Conservation (phyloP, 1,140 invertebrate genomes). For the Dreissena polymorpha region DNA sequence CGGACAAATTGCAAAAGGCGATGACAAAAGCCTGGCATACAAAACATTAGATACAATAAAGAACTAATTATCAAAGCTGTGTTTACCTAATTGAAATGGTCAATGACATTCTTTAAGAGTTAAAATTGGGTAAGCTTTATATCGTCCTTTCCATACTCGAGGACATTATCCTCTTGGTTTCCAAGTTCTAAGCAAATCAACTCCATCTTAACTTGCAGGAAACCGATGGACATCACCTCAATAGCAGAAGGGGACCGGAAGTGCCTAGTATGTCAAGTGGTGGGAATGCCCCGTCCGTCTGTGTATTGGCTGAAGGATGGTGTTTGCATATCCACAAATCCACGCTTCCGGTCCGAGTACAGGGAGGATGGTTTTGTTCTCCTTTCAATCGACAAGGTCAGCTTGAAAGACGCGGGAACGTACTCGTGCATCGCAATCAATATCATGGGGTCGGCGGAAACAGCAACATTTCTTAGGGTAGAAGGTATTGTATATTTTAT, state of each 20-base stretch:
- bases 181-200: too few relatives aligned
- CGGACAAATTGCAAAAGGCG: too few relatives aligned
- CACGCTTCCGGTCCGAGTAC: slow-evolving; percentile 69
- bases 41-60: too few relatives aligned
- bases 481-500: slow-evolving; percentile 59
- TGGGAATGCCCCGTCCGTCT: slow-evolving; percentile 71
- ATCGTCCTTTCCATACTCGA: too few relatives aligned
- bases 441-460: slow-evolving; percentile 73
- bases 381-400: slow-evolving; percentile 70
- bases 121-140: too few relatives aligned
- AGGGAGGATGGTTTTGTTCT: slow-evolving; percentile 68
- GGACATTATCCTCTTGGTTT: too few relatives aligned
- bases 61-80: too few relatives aligned
- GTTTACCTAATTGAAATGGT: too few relatives aligned
- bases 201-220: too few relatives aligned
- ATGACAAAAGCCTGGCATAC: too few relatives aligned
- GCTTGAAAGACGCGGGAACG: slow-evolving; percentile 64
- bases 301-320: slow-evolving; percentile 77
- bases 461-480: slow-evolving; percentile 72
- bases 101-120: too few relatives aligned
- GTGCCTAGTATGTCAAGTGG: slow-evolving; percentile 76
- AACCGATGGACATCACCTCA: slow-evolving; percentile 66
- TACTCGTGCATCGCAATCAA: slow-evolving; percentile 75
- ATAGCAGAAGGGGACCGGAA: slow-evolving; percentile 70
- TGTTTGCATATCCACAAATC: slow-evolving; percentile 69